phyloP scores from a whole-genome alignment of 2,888 invertebrate species.

The Coenonympha arcania region DNA sequence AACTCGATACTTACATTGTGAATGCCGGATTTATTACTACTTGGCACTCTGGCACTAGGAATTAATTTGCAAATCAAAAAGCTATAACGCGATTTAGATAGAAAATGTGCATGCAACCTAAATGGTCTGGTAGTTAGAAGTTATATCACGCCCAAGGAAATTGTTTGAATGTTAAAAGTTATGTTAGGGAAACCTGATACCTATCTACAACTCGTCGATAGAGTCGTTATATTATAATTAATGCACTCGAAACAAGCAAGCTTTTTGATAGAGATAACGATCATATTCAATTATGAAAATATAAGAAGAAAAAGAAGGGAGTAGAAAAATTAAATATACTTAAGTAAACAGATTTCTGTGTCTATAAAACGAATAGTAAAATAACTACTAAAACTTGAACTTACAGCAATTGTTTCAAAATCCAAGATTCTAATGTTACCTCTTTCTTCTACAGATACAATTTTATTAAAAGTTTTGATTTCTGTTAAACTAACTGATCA shows the following conservation, averaged over 20 bases:
- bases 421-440: too few relatives aligned
- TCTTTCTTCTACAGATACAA: too few relatives aligned
- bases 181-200: conserved; percentile 1
- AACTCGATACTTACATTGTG: conserved; percentile 15
- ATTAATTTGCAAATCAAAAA: conserved; percentile 59
- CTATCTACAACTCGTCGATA: conserved; percentile 1
- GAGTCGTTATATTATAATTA: conserved; percentile 8
- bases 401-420: too few relatives aligned
- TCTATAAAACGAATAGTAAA: too few relatives aligned
- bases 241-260: background rate
- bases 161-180: conserved; percentile 3
- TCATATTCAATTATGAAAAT: background rate
- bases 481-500: too few relatives aligned
- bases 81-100: conserved; percentile 37
- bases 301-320: too few relatives aligned
- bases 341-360: too few relatives aligned
- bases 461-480: too few relatives aligned
- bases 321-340: too few relatives aligned
- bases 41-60: conserved; percentile 27
- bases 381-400: too few relatives aligned
- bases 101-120: conserved; percentile 16
- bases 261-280: background rate
- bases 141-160: conserved; percentile 13
- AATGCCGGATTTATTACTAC: conserved; percentile 16
- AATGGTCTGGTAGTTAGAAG: conserved; percentile 8